These are phyloP conservation scores for Axis porcinus DNA, from an alignment of 2,113 vertebrate genomes.

Conservation along the genomic window DNA sequence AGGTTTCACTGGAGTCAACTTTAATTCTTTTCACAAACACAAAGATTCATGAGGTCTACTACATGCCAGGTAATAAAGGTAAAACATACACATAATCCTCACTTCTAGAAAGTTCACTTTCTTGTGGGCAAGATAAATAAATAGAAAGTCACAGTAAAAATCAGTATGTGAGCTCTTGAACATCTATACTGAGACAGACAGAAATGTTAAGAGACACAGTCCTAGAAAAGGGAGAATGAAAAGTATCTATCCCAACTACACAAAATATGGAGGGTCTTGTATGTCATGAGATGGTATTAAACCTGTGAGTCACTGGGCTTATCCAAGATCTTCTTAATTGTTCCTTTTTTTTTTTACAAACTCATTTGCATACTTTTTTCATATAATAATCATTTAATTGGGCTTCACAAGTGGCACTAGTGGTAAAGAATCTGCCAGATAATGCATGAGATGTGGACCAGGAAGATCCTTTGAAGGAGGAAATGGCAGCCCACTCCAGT, in stretches of 20 bases:
- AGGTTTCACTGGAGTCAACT: not conserved
- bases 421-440: not conserved
- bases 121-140: not conserved
- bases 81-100: not conserved
- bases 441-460: not conserved
- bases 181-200: not conserved
- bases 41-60: not conserved
- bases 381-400: not conserved
- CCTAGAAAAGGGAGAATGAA: accelerated
- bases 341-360: not conserved
- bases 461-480: not conserved
- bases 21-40: not conserved
- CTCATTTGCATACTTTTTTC: not conserved
- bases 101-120: not conserved
- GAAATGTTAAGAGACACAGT: not conserved
- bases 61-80: not conserved
- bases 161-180: not conserved
- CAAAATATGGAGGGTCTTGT: not conserved
- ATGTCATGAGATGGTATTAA: not conserved
- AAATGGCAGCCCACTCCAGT: not conserved
- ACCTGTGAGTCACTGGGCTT: not conserved
- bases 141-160: not conserved
- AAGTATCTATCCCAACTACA: not conserved
- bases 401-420: not conserved
- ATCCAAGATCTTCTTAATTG: not conserved